phyloP scores from a whole-genome alignment of 2,797 vertebrate species.

The Poecilia gillii region DNA sequence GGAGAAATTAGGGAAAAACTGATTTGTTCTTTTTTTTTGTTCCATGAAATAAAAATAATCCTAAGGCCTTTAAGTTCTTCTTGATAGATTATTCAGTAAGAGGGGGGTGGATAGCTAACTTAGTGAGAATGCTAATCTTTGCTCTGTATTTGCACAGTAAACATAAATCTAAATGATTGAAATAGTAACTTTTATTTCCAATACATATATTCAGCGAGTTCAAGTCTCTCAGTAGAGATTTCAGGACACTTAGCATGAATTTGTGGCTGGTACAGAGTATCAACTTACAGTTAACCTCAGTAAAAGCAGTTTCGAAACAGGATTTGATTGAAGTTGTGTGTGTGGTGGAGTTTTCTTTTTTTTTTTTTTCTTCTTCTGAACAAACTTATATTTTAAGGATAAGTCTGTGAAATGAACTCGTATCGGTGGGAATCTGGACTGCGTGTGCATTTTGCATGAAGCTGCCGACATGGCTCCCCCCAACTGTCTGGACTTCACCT shows the following conservation, averaged over 20 bases:
- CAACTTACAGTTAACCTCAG: neutral
- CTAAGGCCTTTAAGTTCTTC: neutral
- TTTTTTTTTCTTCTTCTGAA: neutral
- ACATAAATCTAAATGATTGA: neutral
- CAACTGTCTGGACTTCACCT: slow-evolving; percentile 55
- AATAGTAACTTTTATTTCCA: neutral
- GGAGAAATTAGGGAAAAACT: neutral
- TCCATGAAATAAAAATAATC: neutral
- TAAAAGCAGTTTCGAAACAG: neutral
- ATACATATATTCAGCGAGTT: neutral
- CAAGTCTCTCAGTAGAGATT: neutral
- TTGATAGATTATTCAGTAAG: neutral
- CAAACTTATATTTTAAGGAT: neutral
- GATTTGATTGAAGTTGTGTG: neutral
- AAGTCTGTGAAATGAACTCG: neutral
- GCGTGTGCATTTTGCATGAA: neutral
- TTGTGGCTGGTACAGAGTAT: neutral
- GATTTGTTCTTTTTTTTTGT: neutral
- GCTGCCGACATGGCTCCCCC: slow-evolving; percentile 20
- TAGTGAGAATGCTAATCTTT: neutral
- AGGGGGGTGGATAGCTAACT: neutral
- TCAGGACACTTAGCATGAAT: neutral
- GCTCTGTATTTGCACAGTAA: neutral
- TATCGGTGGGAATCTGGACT: neutral
- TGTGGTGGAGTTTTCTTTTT: neutral